A percentile compares a stretch with the other conserved stretches of the same genome.
phyloP scores from a whole-genome alignment of 2,797 vertebrate species.

The Amniataba percoides region DNA sequence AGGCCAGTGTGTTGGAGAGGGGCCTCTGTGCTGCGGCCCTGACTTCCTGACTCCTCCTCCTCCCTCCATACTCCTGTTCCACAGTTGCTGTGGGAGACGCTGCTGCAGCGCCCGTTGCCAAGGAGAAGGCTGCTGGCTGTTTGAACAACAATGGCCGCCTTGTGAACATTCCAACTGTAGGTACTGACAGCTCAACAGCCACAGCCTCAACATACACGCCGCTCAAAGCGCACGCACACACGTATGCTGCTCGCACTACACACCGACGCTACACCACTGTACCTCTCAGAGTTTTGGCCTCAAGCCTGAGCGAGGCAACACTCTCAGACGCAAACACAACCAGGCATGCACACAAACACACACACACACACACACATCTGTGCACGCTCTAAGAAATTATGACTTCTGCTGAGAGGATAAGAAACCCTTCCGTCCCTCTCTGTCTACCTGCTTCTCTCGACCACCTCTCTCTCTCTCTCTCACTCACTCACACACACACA shows the following conservation, averaged over 20 bases:
- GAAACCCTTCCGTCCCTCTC: slow-evolving; percentile 74
- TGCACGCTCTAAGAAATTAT: slow-evolving; percentile 76
- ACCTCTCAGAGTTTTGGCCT: slow-evolving; percentile 71
- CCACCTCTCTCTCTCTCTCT: slow-evolving; percentile 62
- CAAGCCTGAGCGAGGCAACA: slow-evolving; percentile 70
- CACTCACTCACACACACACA: slow-evolving; percentile 55
- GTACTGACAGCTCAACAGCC: slow-evolving; percentile 85
- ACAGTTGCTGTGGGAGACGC: slow-evolving; percentile 90
- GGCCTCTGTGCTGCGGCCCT: slow-evolving; percentile 85
- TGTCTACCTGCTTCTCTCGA: slow-evolving; percentile 76
- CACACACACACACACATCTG: slow-evolving; percentile 64
- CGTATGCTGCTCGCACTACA: slow-evolving; percentile 45
- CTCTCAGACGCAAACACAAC: slow-evolving; percentile 67
- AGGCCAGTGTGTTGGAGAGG: slow-evolving; percentile 86
- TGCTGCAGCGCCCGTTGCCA: slow-evolving; percentile 89
- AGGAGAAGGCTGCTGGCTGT: slow-evolving; percentile 89
- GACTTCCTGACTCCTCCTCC: slow-evolving; percentile 88
- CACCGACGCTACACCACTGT: slow-evolving; percentile 57
- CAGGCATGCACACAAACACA: slow-evolving; percentile 40
- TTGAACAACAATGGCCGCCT: slow-evolving; percentile 91
- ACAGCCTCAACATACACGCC: slow-evolving; percentile 65
- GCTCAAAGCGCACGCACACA: slow-evolving; percentile 35
- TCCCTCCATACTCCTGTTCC: slow-evolving; percentile 84
- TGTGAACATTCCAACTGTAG: slow-evolving; percentile 88
- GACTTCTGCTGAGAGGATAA: slow-evolving; percentile 79